Evolutionary conservation across 1,140 invertebrate genomes (phyloP).

Genomic region (Heliconius hewitsoni): DNA sequence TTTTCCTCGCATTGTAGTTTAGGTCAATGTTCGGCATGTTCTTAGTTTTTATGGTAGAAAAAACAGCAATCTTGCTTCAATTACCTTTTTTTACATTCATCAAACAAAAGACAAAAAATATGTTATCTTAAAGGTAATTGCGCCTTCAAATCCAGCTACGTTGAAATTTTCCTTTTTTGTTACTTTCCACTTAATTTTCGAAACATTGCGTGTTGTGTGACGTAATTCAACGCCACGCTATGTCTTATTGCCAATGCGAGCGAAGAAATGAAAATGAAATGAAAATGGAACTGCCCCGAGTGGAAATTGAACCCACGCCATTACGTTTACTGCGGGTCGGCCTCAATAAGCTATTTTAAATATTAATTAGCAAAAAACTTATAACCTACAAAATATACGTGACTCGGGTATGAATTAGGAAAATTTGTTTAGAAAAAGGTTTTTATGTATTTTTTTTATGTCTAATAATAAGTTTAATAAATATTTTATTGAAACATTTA

Average conservation of each 20-base stretch:
- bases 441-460: background rate
- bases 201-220: no score
- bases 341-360: no score
- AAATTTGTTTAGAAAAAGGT: background rate
- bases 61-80: background rate
- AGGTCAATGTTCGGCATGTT: background rate
- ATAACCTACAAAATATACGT: background rate
- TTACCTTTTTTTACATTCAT: background rate
- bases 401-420: background rate
- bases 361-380: background rate
- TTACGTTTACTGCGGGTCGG: no score
- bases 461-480: background rate
- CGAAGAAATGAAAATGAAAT: background rate
- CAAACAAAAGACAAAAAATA: no score
- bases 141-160: no score
- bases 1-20: background rate
- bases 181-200: no score
- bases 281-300: background rate
- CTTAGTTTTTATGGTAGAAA: background rate
- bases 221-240: no score
- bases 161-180: no score
- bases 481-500: no score
- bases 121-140: no score
- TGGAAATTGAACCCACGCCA: no score
- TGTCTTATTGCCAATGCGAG: background rate